Conservation (phyloP, 2,888 invertebrate genomes). For the Caenorhabditis zanzibari region DNA sequence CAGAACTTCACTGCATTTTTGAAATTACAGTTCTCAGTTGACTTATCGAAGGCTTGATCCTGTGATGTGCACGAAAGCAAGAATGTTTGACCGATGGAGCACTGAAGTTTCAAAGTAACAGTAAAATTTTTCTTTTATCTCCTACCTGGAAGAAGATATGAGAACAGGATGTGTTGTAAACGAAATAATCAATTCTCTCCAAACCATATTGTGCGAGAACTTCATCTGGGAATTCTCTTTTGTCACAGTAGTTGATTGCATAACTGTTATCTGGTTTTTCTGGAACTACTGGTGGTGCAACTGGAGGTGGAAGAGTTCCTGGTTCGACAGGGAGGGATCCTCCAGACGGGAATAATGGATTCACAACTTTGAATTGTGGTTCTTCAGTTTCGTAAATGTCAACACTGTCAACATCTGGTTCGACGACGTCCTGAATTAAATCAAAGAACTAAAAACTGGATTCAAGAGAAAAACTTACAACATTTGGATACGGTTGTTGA, state of each 20-base stretch:
- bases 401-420: constrained; percentile 51
- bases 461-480: constrained; percentile 19
- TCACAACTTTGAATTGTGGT: constrained; percentile 63
- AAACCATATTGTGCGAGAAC: constrained; percentile 73
- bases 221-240: constrained; percentile 74
- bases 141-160: constrained; percentile 78
- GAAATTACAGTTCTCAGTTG: constrained; percentile 81
- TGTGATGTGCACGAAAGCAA: constrained; percentile 76
- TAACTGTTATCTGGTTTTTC: constrained; percentile 70
- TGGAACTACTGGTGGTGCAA: constrained; percentile 41
- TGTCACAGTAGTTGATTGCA: constrained; percentile 80
- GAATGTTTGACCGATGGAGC: constrained; percentile 82
- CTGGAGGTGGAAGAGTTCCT: constrained; percentile 53
- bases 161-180: constrained; percentile 81
- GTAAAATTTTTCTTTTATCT: not conserved
- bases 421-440: constrained; percentile 27
- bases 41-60: constrained; percentile 80
- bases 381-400: constrained; percentile 55
- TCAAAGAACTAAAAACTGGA: no score
- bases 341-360: constrained; percentile 47
- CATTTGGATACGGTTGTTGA: constrained; percentile 60
- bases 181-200: constrained; percentile 80
- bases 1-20: constrained; percentile 79
- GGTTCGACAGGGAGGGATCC: constrained; percentile 21
- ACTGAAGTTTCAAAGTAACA: constrained; percentile 72